Conservation (phyloP, 2,113 vertebrate species). For the Lutjanus erythropterus region DNA sequence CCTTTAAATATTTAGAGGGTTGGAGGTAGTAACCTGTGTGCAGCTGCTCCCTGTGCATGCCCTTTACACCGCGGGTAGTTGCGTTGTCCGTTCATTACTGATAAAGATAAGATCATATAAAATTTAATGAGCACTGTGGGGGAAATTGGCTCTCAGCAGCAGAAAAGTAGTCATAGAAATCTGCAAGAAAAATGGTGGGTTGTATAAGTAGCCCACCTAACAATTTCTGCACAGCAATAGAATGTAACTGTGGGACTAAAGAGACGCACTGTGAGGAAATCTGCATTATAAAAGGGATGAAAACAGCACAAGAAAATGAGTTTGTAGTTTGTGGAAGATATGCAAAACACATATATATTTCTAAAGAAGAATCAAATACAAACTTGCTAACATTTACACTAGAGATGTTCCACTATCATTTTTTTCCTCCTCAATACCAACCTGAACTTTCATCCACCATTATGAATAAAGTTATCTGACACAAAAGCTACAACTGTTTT, state of each 20-base stretch:
- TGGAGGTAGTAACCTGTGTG: not conserved
- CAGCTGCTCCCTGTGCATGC: constrained; percentile 14
- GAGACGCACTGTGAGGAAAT: not conserved
- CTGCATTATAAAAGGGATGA: not conserved
- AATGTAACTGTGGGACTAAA: not conserved
- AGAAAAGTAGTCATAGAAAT: too few species aligned
- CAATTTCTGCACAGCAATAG: not conserved
- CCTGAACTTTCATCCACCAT: too few species aligned
- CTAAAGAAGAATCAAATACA: too few species aligned
- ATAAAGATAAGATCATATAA: constrained; percentile 7
- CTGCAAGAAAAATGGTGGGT: too few species aligned
- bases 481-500: too few species aligned
- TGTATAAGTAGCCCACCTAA: not conserved
- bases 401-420: too few species aligned
- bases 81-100: constrained; percentile 11
- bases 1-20: constrained; percentile 45
- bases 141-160: not conserved
- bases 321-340: too few species aligned
- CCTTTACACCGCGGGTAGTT: not conserved
- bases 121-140: constrained; percentile 14
- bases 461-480: too few species aligned
- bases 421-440: too few species aligned
- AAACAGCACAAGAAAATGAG: not conserved
- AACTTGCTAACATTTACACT: too few species aligned
- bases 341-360: too few species aligned